A percentile compares a stretch with the other conserved stretches of the same genome.
phyloP scores from a whole-genome alignment of 1,140 invertebrate species.

The Penaeus indicus region DNA sequence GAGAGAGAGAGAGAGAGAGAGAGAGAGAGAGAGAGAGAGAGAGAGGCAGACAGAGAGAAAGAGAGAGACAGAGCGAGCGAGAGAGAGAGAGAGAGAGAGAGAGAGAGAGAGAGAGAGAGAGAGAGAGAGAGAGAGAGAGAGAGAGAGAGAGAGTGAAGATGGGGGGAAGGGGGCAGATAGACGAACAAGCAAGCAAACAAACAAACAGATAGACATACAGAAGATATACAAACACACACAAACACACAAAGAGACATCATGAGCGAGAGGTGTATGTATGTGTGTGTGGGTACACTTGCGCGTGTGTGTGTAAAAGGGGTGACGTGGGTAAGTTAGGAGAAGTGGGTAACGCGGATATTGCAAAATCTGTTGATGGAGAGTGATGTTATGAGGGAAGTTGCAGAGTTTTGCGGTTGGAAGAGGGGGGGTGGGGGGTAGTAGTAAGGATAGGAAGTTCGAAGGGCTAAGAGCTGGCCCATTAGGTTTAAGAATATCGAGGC shows the following conservation, averaged over 20 bases:
- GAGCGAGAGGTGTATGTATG: no score
- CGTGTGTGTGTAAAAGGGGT: neutral
- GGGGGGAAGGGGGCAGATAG: no score
- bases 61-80: neutral
- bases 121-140: neutral
- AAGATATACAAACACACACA: neutral
- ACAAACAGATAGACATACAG: neutral
- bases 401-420: no score
- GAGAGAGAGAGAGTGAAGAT: neutral
- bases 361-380: no score
- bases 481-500: no score
- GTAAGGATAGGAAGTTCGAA: no score
- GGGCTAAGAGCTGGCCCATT: no score
- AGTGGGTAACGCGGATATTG: no score
- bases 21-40: conserved; percentile 7
- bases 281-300: neutral
- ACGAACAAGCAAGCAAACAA: neutral
- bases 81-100: neutral
- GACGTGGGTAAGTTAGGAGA: neutral
- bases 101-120: conserved; percentile 1
- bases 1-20: neutral
- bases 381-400: no score
- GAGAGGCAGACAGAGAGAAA: neutral
- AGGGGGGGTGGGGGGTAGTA: no score
- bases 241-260: neutral